Evolutionary conservation across 2,888 invertebrate species (phyloP).

Genomic region (Laspeyria flexula): DNA sequence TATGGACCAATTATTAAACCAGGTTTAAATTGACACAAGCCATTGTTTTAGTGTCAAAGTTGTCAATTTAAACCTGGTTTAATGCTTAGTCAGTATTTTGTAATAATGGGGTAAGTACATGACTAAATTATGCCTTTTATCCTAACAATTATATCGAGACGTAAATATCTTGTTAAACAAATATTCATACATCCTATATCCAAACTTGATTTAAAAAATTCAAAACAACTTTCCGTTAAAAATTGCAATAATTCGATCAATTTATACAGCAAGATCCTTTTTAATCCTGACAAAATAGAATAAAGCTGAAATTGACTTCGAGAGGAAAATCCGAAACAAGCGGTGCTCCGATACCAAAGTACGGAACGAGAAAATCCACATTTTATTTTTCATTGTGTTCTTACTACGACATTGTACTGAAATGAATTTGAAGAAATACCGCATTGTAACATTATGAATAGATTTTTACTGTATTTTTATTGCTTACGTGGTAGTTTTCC

Average conservation of each 20-base stretch:
- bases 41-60: too few species aligned
- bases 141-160: too few species aligned
- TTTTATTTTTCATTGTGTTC: constrained; percentile 36
- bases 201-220: constrained; percentile 9
- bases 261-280: constrained; percentile 65
- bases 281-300: constrained; percentile 71
- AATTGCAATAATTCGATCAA: constrained; percentile 66
- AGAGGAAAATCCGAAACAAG: constrained; percentile 60
- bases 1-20: too few species aligned
- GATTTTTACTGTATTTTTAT: constrained; percentile 18
- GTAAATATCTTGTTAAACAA: too few species aligned
- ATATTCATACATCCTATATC: too few species aligned
- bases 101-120: too few species aligned
- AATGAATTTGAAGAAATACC: constrained; percentile 15
- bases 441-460: constrained; percentile 30
- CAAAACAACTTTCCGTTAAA: constrained; percentile 42
- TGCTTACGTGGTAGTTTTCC: constrained; percentile 18
- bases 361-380: constrained; percentile 19
- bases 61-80: too few species aligned
- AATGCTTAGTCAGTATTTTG: too few species aligned
- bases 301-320: constrained; percentile 56
- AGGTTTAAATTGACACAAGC: too few species aligned
- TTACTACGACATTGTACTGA: constrained; percentile 18
- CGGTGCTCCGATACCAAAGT: constrained; percentile 29
- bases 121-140: too few species aligned